Base-by-base conservation (phyloP, 1,140 invertebrate genomes). In the Araneus ventricosus region DNA sequence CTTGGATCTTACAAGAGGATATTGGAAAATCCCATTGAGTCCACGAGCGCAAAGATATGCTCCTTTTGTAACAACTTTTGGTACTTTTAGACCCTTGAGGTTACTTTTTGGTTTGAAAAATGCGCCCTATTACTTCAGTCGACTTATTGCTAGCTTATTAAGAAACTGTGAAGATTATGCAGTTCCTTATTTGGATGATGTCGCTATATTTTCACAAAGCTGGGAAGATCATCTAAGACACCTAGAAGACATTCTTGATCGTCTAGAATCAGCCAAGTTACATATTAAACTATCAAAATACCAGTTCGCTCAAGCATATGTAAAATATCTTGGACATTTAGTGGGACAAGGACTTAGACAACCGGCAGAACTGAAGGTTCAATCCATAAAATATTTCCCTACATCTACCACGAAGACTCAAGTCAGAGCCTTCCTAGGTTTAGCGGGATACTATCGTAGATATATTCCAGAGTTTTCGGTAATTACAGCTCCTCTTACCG, bases 21-120 rank as follows among this genome's bases (percentile, higher is more conserved):
- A 79, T 30, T 79, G 88, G 88, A 67, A 90, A 41, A 82, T 90
- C 22, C 88, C 88, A 17, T 41, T 80, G 30, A 90, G 88, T 59
- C 45, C 52, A 79, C 57, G 4, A 34, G 52, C 57, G 2, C 80
- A 92, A 52, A 41, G 30, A 52, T 92, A 37, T 37, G 57, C 90
- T 4, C 24, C 88, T 37, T 92, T 92, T 61, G 57, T 63, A 4
- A 80, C 70, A n/a, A 80, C 4, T 41, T 90, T 80, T 59, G 89
- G 88, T 10, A 79, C 63, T 79, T 52, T 30, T 39, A 41, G 67
- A 88, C 86, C 59, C 14, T 34, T 88, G 39, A 41, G 39, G 39
- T 41, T 41, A 41, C 39, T 6, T 41, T 41, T 41, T 41, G 39
- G 39, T 41, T 41, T 41, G 6, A 41, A 41, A 41, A 41, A 41